phyloP scores from a whole-genome alignment of 2,797 vertebrate species.

The Lepilemur septentrionalis region DNA sequence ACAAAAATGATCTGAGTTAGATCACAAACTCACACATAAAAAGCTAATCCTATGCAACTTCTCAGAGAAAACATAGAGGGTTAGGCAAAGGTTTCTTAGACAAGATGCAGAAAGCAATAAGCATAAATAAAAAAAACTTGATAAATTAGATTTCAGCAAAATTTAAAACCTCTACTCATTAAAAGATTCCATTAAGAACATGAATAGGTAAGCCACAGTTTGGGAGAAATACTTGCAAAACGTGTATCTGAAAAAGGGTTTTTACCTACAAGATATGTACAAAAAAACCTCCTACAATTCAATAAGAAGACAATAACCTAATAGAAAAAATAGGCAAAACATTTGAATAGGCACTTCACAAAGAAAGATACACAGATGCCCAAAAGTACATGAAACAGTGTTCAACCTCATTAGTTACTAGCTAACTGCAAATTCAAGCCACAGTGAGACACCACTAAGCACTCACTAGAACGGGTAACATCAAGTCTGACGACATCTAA shows the following conservation, averaged over 20 bases:
- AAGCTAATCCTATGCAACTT: conserved; percentile 13
- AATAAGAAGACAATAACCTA: neutral
- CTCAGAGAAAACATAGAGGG: neutral
- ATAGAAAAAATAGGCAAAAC: neutral
- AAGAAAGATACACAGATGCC: neutral
- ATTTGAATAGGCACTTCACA: neutral
- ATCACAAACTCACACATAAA: neutral
- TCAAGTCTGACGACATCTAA: neutral
- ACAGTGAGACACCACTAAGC: neutral
- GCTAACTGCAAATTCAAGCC: neutral
- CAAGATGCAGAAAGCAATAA: neutral
- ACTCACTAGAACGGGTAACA: neutral
- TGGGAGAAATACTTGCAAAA: conserved; percentile 5
- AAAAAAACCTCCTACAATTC: neutral
- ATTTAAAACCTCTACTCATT: neutral
- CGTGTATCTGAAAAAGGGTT: neutral
- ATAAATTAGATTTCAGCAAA: neutral
- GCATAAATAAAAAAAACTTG: neutral
- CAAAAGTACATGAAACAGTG: neutral
- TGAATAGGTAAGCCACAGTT: neutral
- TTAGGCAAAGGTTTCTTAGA: neutral
- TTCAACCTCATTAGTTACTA: neutral
- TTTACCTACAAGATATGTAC: neutral
- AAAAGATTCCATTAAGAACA: neutral
- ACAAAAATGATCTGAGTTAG: neutral